phyloP scores from a whole-genome alignment of 2,113 vertebrate species.

The Ciconia maguari region DNA sequence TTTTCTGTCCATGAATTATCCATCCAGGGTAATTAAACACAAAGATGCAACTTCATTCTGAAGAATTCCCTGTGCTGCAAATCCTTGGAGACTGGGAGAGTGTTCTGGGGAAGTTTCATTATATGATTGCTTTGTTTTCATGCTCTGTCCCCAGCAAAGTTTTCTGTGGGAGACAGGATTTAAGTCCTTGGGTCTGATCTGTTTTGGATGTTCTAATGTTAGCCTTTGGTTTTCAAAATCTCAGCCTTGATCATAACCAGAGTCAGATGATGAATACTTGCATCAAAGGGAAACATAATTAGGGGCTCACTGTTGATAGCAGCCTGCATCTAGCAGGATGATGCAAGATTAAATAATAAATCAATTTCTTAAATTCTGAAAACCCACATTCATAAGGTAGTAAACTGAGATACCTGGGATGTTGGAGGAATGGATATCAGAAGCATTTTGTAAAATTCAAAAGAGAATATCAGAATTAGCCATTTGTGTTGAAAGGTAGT shows the following conservation, averaged over 20 bases:
- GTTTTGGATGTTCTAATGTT: not conserved
- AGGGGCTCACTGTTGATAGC: not conserved
- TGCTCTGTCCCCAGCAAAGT: not conserved
- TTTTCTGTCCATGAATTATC: not conserved
- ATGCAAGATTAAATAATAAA: not conserved
- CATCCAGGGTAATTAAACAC: not conserved
- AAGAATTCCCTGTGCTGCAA: not conserved
- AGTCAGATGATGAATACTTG: not conserved
- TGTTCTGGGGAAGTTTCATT: not conserved
- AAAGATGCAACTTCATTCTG: not conserved
- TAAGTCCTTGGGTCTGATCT: not conserved
- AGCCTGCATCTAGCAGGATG: not conserved
- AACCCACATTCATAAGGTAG: not conserved
- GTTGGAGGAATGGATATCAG: not conserved
- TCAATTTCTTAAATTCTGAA: not conserved
- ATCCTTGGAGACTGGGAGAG: not conserved
- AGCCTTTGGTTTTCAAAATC: not conserved
- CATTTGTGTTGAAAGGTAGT: not conserved
- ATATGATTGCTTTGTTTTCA: not conserved
- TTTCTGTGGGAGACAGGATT: not conserved
- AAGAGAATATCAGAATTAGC: not conserved
- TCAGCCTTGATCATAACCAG: not conserved
- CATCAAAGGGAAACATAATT: not conserved
- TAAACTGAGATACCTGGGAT: not conserved
- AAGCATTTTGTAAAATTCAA: not conserved